A percentile compares a stretch with the other conserved stretches of the same genome.
phyloP scores from a whole-genome alignment of 23 tunicate species.

The Clavelina lepadiformis region DNA sequence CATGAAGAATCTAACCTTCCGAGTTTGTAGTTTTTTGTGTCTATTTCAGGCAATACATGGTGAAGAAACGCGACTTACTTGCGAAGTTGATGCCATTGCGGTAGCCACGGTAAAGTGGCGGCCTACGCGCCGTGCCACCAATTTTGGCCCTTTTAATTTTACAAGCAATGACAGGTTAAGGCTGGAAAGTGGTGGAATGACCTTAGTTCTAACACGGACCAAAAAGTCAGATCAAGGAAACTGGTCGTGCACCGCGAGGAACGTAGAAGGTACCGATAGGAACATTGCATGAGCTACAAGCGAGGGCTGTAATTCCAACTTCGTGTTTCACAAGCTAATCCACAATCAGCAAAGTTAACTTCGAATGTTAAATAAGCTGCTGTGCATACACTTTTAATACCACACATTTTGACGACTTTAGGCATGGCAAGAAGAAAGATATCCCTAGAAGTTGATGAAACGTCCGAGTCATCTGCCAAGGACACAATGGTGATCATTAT shows the following conservation, averaged over 20 bases:
- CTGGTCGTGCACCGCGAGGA: constrained; percentile 47
- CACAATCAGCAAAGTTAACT: no score
- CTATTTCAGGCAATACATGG: constrained; percentile 15
- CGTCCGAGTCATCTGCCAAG: no score
- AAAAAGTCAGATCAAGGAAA: constrained; percentile 24
- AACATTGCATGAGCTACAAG: no score
- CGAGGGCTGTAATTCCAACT: no score
- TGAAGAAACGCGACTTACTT: constrained; percentile 10
- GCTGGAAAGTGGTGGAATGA: neutral
- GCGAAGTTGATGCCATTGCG: constrained; percentile 42
- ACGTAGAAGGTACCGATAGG: constrained; percentile 13
- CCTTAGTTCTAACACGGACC: constrained; percentile 12
- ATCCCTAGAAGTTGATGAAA: no score
- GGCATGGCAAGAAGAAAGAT: no score
- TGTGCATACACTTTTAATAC: no score
- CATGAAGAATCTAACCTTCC: no score
- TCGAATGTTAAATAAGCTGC: no score
- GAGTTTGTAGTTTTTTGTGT: no score
- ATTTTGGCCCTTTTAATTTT: constrained; percentile 15
- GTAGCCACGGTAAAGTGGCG: constrained; percentile 44
- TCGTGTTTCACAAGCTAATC: no score
- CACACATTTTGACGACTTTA: no score
- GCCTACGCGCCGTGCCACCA: constrained; percentile 4
- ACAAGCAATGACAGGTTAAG: neutral
- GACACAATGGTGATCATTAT: constrained; percentile 18